Evolutionary conservation across 2,113 vertebrate genomes (phyloP), one percentile per base, ranked within the genome.

Genomic region (Mola mola): DNA sequence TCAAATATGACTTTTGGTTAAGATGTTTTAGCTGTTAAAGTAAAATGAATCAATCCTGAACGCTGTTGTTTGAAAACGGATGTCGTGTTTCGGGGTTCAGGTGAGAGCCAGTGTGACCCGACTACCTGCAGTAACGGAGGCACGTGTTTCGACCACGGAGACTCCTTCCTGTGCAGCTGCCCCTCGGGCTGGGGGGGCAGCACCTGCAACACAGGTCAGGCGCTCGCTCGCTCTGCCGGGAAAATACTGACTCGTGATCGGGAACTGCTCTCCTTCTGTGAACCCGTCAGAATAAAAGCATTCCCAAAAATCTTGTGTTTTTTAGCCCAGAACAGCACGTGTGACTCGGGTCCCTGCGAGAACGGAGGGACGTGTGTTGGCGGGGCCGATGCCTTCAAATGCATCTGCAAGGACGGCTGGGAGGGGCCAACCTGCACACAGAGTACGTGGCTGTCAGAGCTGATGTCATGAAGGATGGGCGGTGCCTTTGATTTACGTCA

Each of bases 361-460:
- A 99, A 99, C 0, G 96, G 96, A 1, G 97, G 94, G 12, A 98
- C 97, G 0, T 99, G 97, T 0, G 94, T 99, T 29, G 96, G 95
- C 74, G 94, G 88, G 0, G 95, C 94, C 0, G 94, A 94, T 36
- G 82, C 91, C 49, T 98, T 95, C 85, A 95, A 93, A 6, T 99
- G 97, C 75, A 95, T 98, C 84, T 99, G 97, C 85, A 96, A 94
- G 19, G 97, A 98, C 1, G 97, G 97, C 51, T 99, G 97, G 97
- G 92, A 96, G 78, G 96, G 96, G 59, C 90, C 91, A 21, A 95
- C 92, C 38, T 99, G 97, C 80, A 92, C 92, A 0, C 93, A 95
- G 79, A 95, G 97, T 99, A 93, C 83, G 95, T 63, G n/a, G n/a
- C n/a, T n/a, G n/a, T n/a, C n/a, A n/a, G n/a, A n/a, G n/a, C n/a